Percentiles rank a stretch among this genome's conserved stretches.
These are phyloP conservation scores for Trichonephila inaurata DNA, from an alignment of 1,140 invertebrate genomes.

Conservation along the genomic window DNA sequence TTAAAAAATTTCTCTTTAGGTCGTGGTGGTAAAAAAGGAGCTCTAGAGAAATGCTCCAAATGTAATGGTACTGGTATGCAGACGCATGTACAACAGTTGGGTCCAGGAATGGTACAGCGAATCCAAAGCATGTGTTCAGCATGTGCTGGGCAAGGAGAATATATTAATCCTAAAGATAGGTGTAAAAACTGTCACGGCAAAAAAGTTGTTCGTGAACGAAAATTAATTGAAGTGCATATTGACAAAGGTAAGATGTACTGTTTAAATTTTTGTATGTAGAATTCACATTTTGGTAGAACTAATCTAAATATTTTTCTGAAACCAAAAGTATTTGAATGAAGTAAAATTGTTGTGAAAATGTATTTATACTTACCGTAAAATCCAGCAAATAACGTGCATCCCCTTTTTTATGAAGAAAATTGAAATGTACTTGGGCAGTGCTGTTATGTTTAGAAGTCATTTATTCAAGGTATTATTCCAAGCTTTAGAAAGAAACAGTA, in stretches of 20 bases:
- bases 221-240: slow-evolving; percentile 98
- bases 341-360: too few species aligned
- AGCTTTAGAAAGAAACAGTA: too few species aligned
- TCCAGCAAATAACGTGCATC: too few species aligned
- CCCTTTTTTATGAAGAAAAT: too few species aligned
- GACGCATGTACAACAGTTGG: slow-evolving; percentile 94
- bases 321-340: too few species aligned
- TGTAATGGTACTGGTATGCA: slow-evolving; percentile 96
- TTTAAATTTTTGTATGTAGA: background rate
- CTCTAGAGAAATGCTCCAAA: slow-evolving; percentile 90
- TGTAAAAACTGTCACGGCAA: slow-evolving; percentile 96
- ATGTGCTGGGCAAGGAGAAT: slow-evolving; percentile 93
- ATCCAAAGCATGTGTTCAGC: slow-evolving; percentile 93
- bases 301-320: too few species aligned
- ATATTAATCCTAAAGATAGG: slow-evolving; percentile 87
- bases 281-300: too few species aligned
- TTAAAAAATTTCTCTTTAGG: slow-evolving; percentile 79
- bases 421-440: too few species aligned
- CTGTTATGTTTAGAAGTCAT: too few species aligned
- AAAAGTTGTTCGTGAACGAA: slow-evolving; percentile 94
- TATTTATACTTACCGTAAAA: too few species aligned
- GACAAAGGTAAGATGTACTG: slow-evolving; percentile 88
- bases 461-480: too few species aligned
- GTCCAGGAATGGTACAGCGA: slow-evolving; percentile 97
- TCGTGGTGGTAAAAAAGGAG: slow-evolving; percentile 95